Evolutionary conservation across 2,797 vertebrate genomes (phyloP), one percentile per base, ranked within the genome.

Genomic region (Sebastes taczanowskii): DNA sequence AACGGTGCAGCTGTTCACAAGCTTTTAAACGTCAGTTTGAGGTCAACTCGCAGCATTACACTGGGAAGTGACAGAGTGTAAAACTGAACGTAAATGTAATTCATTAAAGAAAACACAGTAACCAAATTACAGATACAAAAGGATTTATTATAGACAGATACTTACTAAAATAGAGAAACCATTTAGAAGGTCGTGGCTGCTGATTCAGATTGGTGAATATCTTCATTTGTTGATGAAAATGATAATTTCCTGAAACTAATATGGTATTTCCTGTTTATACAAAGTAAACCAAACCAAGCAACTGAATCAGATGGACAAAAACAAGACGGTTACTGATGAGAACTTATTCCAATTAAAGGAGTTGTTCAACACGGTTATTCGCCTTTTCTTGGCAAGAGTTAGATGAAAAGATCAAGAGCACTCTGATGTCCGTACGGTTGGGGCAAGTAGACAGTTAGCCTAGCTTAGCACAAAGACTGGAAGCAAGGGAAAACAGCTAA

Each of bases 231-330:
- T 53, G 27, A 77, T 75, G 25, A 74, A 75, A 82, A 18, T 0
- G 8, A 86, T 38, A 0, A 65, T 80, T 84, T 89, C 81, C 82
- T 78, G 67, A 62, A 59, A 7, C 22, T 71, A 63, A 77, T 64
- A 11, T 18, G 84, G 78, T 59, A 86, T 90, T 90, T 91, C 86
- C 87, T 92, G 86, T 89, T 86, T 77, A 70, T 25, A 2, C 9
- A 10, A 62, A 78, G 29, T 29, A 49, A 52, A 18, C 14, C 14
- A 20, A 52, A 29, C 25, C 27, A 74, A 84, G 77, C 35, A 56
- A 38, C 18, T 13, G 5, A 67, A 64, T 64, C 30, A 25, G 5
- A 23, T 25, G 20, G 22, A 35, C 7, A 11, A 52, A 46, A 27
- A 30, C 5, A 59, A 38, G 11, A 46, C 25, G 2, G n/a, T 55